Conservation (phyloP, 2,113 vertebrate genomes). For the Apeltes quadracus region DNA sequence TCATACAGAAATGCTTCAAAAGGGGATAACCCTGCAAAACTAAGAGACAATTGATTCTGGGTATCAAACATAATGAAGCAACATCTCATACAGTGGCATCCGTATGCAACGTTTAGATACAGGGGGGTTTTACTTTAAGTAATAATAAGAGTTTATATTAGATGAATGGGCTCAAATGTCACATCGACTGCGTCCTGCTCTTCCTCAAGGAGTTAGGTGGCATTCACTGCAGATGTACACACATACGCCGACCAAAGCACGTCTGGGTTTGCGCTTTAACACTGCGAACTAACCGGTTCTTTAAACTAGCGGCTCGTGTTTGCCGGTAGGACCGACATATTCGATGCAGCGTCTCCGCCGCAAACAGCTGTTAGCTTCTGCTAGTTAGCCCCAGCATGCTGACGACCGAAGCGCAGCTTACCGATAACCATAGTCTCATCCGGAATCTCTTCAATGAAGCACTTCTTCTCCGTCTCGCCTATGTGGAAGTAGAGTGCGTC, state of each 20-base stretch:
- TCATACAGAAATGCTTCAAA: background rate
- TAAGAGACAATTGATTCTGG: background rate
- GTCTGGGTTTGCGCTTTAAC: background rate
- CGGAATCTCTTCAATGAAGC: constrained; percentile 94
- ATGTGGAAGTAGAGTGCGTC: constrained; percentile 90
- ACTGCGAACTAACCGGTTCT: background rate
- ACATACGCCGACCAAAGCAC: background rate
- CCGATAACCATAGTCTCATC: constrained; percentile 97
- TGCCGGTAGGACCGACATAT: background rate
- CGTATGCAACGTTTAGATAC: too few species aligned
- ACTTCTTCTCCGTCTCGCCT: constrained; percentile 93
- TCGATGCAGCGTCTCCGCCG: background rate
- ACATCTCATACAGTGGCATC: background rate
- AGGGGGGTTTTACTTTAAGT: too few species aligned
- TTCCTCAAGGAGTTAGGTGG: too few species aligned
- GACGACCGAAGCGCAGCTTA: constrained; percentile 61
- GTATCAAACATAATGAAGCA: background rate
- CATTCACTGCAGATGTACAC: too few species aligned
- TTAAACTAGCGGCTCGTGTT: too few species aligned
- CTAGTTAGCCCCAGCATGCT: constrained; percentile 43
- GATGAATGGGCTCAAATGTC: too few species aligned
- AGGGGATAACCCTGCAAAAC: background rate
- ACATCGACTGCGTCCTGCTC: too few species aligned
- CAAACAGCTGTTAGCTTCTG: constrained; percentile 39
- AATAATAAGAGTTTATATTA: too few species aligned